Evolutionary conservation across 2,888 invertebrate genomes (phyloP).

Genomic region (Clistopyga incitator): DNA sequence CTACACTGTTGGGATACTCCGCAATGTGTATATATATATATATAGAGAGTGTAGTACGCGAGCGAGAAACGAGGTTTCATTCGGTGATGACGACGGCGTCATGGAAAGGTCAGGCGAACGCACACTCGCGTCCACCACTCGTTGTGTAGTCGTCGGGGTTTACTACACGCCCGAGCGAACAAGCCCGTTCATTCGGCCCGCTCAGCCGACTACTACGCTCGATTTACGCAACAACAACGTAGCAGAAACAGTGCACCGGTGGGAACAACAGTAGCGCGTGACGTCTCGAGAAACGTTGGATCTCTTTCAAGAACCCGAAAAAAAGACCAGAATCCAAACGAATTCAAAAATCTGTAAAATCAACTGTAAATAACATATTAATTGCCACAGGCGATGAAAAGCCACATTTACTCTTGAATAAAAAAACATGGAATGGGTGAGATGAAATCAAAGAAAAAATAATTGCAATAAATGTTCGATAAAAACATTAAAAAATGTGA

Average conservation of each 20-base stretch:
- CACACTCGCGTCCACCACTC: constrained; percentile 15
- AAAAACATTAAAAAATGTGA: no score
- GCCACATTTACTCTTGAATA: no score
- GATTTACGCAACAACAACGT: constrained; percentile 40
- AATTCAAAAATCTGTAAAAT: no score
- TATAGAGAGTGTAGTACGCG: constrained; percentile 24
- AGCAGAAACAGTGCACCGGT: constrained; percentile 12
- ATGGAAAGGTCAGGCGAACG: constrained; percentile 57
- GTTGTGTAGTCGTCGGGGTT: constrained; percentile 21
- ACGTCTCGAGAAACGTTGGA: constrained; percentile 18
- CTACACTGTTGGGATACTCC: constrained; percentile 6
- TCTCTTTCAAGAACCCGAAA: background rate
- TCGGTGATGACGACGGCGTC: constrained; percentile 51
- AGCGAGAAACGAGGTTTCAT: constrained; percentile 41
- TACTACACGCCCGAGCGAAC: constrained; percentile 23
- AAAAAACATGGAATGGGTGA: no score
- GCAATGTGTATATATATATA: constrained; percentile 1
- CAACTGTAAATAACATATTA: no score
- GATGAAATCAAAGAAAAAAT: no score
- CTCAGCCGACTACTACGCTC: constrained; percentile 30
- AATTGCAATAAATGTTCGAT: no score
- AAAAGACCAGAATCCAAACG: background rate
- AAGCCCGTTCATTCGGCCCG: constrained; percentile 44
- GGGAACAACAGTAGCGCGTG: background rate
- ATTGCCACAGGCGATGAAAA: no score